These are phyloP conservation scores for Drosophila rubida DNA, from an alignment of 2,888 invertebrate species.

Conservation along the genomic window DNA sequence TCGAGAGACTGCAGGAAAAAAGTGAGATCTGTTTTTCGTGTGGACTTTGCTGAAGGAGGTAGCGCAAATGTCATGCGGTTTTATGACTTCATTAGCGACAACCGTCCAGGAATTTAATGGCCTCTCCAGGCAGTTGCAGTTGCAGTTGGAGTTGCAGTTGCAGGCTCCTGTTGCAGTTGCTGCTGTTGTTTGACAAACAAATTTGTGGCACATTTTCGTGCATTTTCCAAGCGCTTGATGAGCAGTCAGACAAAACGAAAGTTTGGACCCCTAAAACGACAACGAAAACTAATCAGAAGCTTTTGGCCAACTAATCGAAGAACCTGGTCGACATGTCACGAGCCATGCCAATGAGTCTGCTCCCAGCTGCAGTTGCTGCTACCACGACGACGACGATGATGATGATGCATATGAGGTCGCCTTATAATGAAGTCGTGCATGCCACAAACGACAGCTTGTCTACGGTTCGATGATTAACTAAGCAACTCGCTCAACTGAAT, in stretches of 20 bases:
- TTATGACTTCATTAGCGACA: conserved; percentile 84
- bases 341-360: conserved; percentile 39
- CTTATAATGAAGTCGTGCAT: conserved; percentile 80
- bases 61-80: conserved; percentile 83
- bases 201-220: conserved; percentile 70
- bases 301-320: conserved; percentile 38
- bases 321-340: conserved; percentile 64
- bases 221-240: conserved; percentile 62
- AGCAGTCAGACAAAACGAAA: conserved; percentile 67
- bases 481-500: conserved; percentile 39
- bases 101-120: conserved; percentile 68
- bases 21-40: conserved; percentile 62
- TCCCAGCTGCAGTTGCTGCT: too few species aligned
- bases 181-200: conserved; percentile 57
- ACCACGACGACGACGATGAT: conserved; percentile 23
- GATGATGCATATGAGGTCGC: conserved; percentile 71
- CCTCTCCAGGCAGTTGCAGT: conserved; percentile 25
- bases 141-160: conserved; percentile 1
- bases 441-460: conserved; percentile 46
- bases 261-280: conserved; percentile 20
- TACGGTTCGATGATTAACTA: conserved; percentile 62
- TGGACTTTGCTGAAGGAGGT: conserved; percentile 51
- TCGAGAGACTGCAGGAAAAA: conserved; percentile 41
- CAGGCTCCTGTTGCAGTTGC: neutral
- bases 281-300: conserved; percentile 62